Evolutionary conservation across 2,797 vertebrate species (phyloP), one percentile per base, ranked within the genome.

Genomic region (Sebastes minor): DNA sequence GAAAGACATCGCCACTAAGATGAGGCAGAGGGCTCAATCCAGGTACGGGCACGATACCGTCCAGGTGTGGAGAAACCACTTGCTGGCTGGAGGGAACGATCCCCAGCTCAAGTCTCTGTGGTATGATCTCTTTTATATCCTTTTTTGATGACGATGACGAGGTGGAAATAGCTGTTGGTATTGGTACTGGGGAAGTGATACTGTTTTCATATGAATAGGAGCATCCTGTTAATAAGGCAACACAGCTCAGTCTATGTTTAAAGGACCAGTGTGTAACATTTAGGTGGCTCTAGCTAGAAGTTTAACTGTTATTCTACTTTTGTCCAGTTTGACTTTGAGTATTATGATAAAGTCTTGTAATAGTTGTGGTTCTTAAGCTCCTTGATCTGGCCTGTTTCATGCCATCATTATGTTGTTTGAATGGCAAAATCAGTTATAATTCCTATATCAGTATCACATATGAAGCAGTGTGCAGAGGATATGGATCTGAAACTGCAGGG

Each of bases 61-160:
- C 42, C 98, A 99, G 87, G 96, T 99, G 53, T 99, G 98, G 99
- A 97, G 95, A 92, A 99, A 99, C 88, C 97, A 99, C 82, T 83
- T 97, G 72, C 93, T 99, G 81, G 98, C 99, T 2, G 98, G 98
- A 81, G 97, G 97, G 55, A 96, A 96, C 42, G 98, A 99, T 82
- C 94, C 95, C 4, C 97, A 98, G 94, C 96, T 99, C 86, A 98
- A 99, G 88, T 99, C 97, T 0, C 93, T 99, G 86, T 99, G 99
- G 99, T 98, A 94, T 38, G 98, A 98, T 61, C 96, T 99, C 74
- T 97, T 96, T 88, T 99, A 99, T 99, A 99, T 99, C 99, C 98
- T 99, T 98, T 94, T 20, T 30, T 30, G 28, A 30, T 12, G 30
- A 25, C 0, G 4, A 30, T 32, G 1, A 82, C 22, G 30, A 46